phyloP scores from a whole-genome alignment of 2,888 invertebrate genomes.

The Drosophila nigricruria region DNA sequence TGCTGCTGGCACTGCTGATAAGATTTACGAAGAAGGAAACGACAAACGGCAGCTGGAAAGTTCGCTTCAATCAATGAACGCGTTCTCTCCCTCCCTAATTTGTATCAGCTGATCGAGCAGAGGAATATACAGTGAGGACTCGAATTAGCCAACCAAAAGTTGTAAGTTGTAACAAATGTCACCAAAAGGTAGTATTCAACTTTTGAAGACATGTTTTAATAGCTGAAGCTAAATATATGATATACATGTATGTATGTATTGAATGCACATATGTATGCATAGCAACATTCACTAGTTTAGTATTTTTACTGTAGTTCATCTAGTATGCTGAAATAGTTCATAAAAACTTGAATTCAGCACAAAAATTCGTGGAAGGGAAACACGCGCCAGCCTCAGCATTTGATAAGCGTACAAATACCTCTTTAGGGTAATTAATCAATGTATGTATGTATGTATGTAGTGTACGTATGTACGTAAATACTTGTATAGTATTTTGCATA shows the following conservation, averaged over 20 bases:
- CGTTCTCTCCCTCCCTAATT: constrained; percentile 31
- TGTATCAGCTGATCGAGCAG: constrained; percentile 52
- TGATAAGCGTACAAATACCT: constrained; percentile 67
- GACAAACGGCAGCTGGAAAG: constrained; percentile 58
- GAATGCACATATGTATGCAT: neutral
- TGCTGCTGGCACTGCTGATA: constrained; percentile 42
- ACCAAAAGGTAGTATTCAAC: neutral
- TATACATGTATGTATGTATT: neutral
- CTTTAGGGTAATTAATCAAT: constrained; percentile 43
- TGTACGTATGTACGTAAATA: neutral
- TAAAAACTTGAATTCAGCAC: constrained; percentile 29
- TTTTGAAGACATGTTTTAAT: neutral
- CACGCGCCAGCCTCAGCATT: constrained; percentile 66
- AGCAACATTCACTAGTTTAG: neutral
- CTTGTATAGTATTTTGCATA: neutral
- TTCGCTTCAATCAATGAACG: constrained; percentile 71
- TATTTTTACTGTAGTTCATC: constrained; percentile 29
- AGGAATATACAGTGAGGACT: constrained; percentile 23
- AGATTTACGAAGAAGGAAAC: constrained; percentile 57
- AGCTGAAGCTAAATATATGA: neutral
- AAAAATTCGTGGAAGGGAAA: constrained; percentile 49
- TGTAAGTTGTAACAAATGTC: neutral
- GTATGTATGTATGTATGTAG: neutral
- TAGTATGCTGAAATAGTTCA: constrained; percentile 20
- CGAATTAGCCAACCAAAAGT: neutral